phyloP scores from a whole-genome alignment of 1,140 invertebrate genomes.

The Nomia melanderi region DNA sequence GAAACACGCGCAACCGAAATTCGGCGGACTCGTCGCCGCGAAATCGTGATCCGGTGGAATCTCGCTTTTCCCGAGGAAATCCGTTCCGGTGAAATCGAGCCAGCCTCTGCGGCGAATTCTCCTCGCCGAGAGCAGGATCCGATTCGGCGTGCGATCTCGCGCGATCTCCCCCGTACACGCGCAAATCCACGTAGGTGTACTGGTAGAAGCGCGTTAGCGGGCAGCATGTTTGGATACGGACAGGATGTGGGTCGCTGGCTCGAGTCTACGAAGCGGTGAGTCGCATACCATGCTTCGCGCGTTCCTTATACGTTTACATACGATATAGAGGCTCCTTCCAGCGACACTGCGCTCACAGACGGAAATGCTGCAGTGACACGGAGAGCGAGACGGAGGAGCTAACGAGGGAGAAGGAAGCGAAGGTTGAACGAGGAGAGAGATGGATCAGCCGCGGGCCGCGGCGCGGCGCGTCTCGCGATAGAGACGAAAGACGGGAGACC shows the following conservation, averaged over 20 bases:
- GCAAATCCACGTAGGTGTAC: conserved; percentile 46
- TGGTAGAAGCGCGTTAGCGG: conserved; percentile 41
- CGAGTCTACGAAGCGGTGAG: conserved; percentile 68
- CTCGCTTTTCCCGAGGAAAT: too few species aligned
- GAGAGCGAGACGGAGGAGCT: conserved; percentile 8
- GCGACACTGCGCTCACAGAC: conserved; percentile 46
- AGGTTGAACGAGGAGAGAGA: not conserved
- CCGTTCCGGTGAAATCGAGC: too few species aligned
- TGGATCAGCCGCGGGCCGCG: too few species aligned
- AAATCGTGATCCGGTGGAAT: too few species aligned
- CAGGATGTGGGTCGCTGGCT: conserved; percentile 76
- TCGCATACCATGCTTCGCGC: conserved; percentile 61
- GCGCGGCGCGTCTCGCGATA: too few species aligned
- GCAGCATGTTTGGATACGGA: conserved; percentile 63
- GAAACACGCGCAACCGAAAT: too few species aligned
- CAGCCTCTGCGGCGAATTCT: too few species aligned
- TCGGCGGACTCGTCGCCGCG: too few species aligned
- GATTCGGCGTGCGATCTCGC: too few species aligned
- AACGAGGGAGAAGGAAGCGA: too few species aligned
- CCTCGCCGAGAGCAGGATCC: too few species aligned
- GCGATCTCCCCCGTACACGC: conserved; percentile 17
- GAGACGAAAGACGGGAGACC: too few species aligned
- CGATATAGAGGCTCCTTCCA: conserved; percentile 64
- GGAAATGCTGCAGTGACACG: conserved; percentile 20
- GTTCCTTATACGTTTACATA: conserved; percentile 65